Conservation (phyloP, 2,888 invertebrate genomes). For the Lasioglossum calceatum region DNA sequence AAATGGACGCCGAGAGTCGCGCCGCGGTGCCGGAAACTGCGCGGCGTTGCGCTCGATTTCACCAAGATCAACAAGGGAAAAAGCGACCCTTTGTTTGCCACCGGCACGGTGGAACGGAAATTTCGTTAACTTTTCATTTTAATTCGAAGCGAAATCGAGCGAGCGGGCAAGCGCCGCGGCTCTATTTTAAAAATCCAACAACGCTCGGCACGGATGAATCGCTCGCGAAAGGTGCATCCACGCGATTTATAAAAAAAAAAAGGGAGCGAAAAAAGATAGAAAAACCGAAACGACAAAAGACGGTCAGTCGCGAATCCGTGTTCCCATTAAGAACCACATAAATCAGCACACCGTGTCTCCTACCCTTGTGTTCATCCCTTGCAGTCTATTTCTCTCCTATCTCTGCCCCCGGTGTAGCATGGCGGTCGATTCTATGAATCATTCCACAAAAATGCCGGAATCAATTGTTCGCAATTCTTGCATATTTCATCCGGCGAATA, state of each 20-base stretch:
- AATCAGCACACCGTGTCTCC: conserved; percentile 64
- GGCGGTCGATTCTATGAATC: neutral
- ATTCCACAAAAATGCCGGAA: neutral
- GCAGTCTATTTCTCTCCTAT: conserved; percentile 35
- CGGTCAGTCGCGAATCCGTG: conserved; percentile 41
- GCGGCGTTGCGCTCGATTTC: neutral
- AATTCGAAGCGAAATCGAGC: neutral
- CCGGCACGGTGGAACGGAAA: conserved; percentile 5
- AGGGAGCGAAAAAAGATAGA: neutral
- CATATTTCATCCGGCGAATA: neutral
- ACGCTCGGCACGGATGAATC: neutral
- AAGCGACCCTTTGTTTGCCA: neutral
- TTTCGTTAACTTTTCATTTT: neutral
- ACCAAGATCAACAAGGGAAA: neutral
- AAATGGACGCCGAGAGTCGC: conserved; percentile 27
- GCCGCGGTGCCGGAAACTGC: neutral
- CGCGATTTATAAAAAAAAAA: neutral
- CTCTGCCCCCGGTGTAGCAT: neutral
- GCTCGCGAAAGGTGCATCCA: neutral
- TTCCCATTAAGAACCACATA: conserved; percentile 71
- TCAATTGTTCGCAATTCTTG: neutral
- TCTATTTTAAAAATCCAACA: neutral
- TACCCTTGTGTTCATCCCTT: conserved; percentile 41
- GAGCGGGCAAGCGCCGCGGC: neutral
- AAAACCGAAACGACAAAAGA: conserved; percentile 1